Conservation (phyloP, 2,888 invertebrate species). For the Eupithecia inturbata region DNA sequence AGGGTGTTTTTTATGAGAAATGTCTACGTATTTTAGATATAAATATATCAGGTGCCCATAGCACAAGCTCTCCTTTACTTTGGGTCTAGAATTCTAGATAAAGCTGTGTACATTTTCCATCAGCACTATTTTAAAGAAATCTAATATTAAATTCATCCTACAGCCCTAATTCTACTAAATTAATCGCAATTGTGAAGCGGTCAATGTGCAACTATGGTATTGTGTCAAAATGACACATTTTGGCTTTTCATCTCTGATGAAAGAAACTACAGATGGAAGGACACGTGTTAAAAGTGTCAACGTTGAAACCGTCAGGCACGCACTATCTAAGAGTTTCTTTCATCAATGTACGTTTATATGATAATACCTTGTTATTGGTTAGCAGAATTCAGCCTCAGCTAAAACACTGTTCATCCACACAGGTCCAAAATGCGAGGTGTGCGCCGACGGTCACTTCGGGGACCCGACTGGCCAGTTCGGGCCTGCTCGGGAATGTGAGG, state of each 20-base stretch:
- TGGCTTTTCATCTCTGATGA: background rate
- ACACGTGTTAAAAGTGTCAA: background rate
- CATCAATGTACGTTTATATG: background rate
- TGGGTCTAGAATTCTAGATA: background rate
- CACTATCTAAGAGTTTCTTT: too few relatives aligned
- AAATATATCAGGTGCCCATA: background rate
- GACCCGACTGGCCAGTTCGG: constrained; percentile 95
- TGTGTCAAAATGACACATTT: too few relatives aligned
- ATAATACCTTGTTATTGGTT: background rate
- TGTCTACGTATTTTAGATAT: background rate
- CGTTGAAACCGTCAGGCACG: background rate
- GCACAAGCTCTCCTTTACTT: too few relatives aligned
- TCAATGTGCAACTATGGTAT: too few relatives aligned
- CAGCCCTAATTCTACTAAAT: background rate
- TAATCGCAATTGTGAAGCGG: background rate
- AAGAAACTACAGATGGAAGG: background rate
- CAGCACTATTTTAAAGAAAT: too few relatives aligned
- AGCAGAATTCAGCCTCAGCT: background rate
- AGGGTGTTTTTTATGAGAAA: background rate
- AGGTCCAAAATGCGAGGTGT: constrained; percentile 93
- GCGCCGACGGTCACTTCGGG: constrained; percentile 98
- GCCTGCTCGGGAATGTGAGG: constrained; percentile 89
- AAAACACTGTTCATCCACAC: constrained; percentile 7
- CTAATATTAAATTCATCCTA: background rate
- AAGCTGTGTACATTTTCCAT: background rate